Evolutionary conservation across 1,140 invertebrate genomes (phyloP), one percentile per base, ranked within the genome.

Genomic region (Drosophila seguyi): DNA sequence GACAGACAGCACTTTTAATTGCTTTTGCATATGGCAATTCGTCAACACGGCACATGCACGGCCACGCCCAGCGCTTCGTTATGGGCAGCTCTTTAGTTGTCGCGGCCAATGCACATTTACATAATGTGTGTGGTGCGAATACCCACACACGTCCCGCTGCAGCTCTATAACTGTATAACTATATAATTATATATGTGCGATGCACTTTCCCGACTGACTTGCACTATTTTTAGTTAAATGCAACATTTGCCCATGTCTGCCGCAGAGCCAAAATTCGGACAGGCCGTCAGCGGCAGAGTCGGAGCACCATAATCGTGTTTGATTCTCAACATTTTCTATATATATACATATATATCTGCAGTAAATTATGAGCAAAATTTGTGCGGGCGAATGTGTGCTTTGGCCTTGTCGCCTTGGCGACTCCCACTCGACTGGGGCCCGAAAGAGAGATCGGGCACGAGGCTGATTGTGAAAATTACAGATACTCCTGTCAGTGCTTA

Each of bases 1-100:
- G 84, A 88, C 90, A 90, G 85, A 91, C 88, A 88, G 88, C 90
- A 78, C 60, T 91, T 88, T 91, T 91, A 91, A 91, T 91, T 91
- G 88, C 88, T 90, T 85, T 85, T 90, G 85, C 85, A 90, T 81
- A 90, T 81, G 83, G 85, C 85, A 90, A 88, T 90, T 84, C 85
- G 88, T 88, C 85, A 88, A 75, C 67, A 62, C 77, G 79, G 76
- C 84, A 76, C 73, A 80, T 71, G 71, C 56, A 41, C 48, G 53
- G 76, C 76, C 84, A 73, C 73, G 76, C 78, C 55, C 57, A 57
- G 53, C 53, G 41, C 79, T 69, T 83, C 71, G 79, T 88, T 88
- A 83, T 79, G 79, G 84, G 76, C 84, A 87, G 81, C 66, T 87
- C 80, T 66, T 87, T 60, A 76, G 79, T 76, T 79, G 73, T 63